These are phyloP conservation scores for Lacanobia wlatinum DNA, from an alignment of 2,888 invertebrate genomes.

Conservation along the genomic window DNA sequence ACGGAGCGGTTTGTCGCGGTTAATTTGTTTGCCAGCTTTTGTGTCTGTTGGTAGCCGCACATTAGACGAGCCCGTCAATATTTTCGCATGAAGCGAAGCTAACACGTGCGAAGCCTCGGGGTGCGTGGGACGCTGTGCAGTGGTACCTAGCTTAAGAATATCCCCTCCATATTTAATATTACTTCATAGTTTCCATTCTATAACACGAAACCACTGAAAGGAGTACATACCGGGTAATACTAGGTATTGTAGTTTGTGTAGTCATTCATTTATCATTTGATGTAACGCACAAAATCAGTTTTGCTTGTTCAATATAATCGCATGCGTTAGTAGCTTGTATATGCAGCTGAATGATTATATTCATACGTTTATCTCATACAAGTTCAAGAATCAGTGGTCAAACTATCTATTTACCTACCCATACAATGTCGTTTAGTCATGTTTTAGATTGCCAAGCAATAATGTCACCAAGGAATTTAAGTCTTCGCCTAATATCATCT, in stretches of 20 bases:
- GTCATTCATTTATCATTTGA: neutral
- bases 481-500: slow-evolving; percentile 26
- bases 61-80: neutral
- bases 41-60: neutral
- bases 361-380: neutral
- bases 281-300: neutral
- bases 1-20: neutral
- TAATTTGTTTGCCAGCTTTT: neutral
- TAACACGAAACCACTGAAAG: neutral
- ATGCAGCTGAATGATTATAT: neutral
- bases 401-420: neutral
- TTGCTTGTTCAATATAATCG: neutral
- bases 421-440: neutral
- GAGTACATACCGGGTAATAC: neutral
- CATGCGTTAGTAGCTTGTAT: neutral
- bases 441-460: neutral
- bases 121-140: neutral
- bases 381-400: too few species aligned
- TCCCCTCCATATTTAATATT: neutral
- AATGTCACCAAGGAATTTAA: slow-evolving; percentile 10
- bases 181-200: neutral
- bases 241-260: neutral
- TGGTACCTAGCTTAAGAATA: neutral
- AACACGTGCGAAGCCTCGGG: neutral
- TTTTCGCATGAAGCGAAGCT: neutral